phyloP scores from a whole-genome alignment of 2,113 vertebrate genomes.

The Suncus etruscus region DNA sequence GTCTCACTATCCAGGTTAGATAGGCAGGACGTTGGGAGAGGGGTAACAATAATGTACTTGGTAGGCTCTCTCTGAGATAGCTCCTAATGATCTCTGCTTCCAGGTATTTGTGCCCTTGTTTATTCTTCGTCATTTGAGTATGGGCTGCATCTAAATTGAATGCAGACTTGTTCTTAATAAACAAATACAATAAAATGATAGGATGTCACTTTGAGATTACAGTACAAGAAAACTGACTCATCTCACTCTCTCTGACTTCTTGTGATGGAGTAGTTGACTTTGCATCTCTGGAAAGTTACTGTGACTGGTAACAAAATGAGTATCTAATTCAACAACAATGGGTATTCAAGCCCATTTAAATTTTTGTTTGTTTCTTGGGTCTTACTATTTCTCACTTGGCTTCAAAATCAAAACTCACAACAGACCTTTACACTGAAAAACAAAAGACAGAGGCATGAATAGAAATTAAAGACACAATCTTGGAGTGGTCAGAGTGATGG shows the following conservation, averaged over 20 bases:
- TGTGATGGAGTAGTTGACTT: background rate
- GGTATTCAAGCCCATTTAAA: slow-evolving; percentile 2
- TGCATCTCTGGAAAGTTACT: background rate
- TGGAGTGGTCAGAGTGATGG: background rate
- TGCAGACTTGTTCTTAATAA: background rate
- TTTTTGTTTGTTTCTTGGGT: background rate
- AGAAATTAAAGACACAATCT: background rate
- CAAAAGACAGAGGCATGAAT: background rate
- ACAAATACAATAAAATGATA: background rate
- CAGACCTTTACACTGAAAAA: background rate
- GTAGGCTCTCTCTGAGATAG: background rate
- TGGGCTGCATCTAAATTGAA: background rate
- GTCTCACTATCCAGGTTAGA: too few species aligned
- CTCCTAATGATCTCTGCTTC: background rate
- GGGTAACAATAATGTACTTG: fast-evolving
- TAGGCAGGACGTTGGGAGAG: too few species aligned
- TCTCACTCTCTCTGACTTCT: background rate
- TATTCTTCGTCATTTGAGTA: background rate
- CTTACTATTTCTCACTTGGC: slow-evolving; percentile 19
- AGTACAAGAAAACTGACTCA: background rate
- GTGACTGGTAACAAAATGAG: background rate
- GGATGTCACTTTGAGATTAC: background rate
- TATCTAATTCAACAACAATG: background rate
- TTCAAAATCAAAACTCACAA: slow-evolving; percentile 21
- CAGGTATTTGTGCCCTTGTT: background rate